Base-by-base conservation (phyloP, 1,140 invertebrate species). In the Drosophila takahashii region DNA sequence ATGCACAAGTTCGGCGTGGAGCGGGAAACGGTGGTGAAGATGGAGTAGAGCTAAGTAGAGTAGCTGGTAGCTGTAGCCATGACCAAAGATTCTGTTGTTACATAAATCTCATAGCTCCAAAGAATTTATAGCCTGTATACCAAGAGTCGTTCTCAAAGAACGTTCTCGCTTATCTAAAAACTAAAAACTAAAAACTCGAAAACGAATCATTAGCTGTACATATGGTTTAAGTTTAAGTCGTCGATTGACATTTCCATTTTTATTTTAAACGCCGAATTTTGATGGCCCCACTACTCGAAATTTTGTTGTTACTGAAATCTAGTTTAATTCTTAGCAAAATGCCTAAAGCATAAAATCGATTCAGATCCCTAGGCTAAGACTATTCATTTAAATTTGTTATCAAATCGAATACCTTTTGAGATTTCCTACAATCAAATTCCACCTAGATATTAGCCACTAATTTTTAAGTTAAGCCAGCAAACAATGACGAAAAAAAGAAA, bases 11-110 rank as follows among this genome's bases (percentile, higher is more conserved):
- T 71, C 37, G 77, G 64, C 39, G 77, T 75, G 47, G 89, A 92
- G 48, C 79, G 91, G 32, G 89, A 91, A 18, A 76, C 85, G 29
- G 77, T 92, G 51, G 91, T 92, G 32, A 92, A 92, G 77, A 90
- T 92, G 86, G 90, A 91, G 52, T 91, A 75, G 53, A 6, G 8
- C 26, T 1, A 2, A 47, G 39, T 13, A 9, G 4, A 10, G 18
- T 37, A 10, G 18, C 34, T 37, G 51, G 51, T 27, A 15, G 6
- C 18, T 22, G 18, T 26, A 50, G 45, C 47, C 26, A 45, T 71
- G 64, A 85, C 85, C 84, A 89, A 89, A 89, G 84, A 89, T 74
- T 53, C 74, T 87, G 70, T 77, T 89, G 71, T 83, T 86, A 62
- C 50, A 65, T 66, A 77, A 80, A 90, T 89, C 80, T 90, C 80